These are phyloP conservation scores for Pitangus sulphuratus DNA, from an alignment of 2,797 vertebrate species.

Conservation along the genomic window DNA sequence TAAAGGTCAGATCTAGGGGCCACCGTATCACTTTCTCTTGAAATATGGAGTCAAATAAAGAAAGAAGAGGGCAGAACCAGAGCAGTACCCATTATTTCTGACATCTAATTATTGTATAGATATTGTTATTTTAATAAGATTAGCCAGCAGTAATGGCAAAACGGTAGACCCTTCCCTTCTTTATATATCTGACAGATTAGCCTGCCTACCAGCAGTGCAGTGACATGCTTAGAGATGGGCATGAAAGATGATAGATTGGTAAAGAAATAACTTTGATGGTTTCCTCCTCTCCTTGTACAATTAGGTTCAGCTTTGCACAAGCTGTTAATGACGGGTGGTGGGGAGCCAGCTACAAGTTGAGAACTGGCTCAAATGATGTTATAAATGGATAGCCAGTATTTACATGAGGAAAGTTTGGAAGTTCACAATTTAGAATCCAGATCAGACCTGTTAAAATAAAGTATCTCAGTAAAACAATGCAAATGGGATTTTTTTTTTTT, in stretches of 20 bases:
- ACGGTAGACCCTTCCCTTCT: background rate
- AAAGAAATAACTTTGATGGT: background rate
- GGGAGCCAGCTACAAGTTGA: background rate
- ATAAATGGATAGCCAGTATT: background rate
- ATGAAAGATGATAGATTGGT: background rate
- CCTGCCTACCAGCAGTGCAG: background rate
- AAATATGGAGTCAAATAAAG: background rate
- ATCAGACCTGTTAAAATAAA: background rate
- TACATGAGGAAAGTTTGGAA: background rate
- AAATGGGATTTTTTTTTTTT: background rate
- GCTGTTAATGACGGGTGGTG: background rate
- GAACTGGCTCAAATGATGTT: background rate
- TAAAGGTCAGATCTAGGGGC: background rate
- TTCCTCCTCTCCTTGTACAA: background rate
- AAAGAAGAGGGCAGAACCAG: background rate
- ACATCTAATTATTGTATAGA: constrained; percentile 12
- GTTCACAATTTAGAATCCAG: constrained; percentile 1
- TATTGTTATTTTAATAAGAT: constrained; percentile 24
- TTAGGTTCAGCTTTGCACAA: background rate
- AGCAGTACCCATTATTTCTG: constrained; percentile 5
- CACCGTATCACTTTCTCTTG: background rate
- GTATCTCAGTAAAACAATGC: background rate
- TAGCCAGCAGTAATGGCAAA: background rate
- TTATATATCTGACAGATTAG: background rate
- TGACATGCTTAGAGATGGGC: background rate